These are phyloP conservation scores for Plusia festucae DNA, from an alignment of 2,888 invertebrate species.

Conservation along the genomic window DNA sequence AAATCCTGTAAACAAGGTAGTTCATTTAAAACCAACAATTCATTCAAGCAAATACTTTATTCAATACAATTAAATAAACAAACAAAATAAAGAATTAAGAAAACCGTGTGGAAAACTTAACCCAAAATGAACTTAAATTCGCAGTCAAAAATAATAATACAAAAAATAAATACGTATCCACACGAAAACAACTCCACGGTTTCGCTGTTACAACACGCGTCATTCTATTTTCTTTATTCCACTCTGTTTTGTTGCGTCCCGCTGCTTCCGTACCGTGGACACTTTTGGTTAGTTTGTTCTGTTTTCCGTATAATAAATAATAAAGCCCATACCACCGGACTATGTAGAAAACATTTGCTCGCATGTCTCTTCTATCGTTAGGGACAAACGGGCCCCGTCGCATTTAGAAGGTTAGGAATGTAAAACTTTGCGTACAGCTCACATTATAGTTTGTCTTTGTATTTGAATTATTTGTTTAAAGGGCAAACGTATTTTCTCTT, in stretches of 20 bases:
- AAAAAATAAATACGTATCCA: constrained; percentile 32
- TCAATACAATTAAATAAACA: no score
- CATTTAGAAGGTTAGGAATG: constrained; percentile 57
- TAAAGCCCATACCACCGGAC: constrained; percentile 75
- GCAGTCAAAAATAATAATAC: constrained; percentile 5
- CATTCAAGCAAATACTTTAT: not conserved
- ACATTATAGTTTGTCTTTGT: constrained; percentile 27
- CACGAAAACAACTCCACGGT: constrained; percentile 65
- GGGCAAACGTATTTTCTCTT: constrained; percentile 2
- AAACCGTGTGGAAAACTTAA: not conserved
- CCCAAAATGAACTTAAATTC: not conserved
- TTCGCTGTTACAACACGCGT: constrained; percentile 75
- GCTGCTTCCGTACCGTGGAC: constrained; percentile 86
- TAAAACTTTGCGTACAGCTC: constrained; percentile 46
- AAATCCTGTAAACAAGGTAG: constrained; percentile 24
- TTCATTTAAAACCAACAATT: not conserved
- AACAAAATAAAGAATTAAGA: not conserved
- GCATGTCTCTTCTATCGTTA: constrained; percentile 55
- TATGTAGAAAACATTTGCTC: constrained; percentile 53
- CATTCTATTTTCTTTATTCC: constrained; percentile 84
- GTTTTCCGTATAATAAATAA: constrained; percentile 88
- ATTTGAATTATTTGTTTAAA: not conserved
- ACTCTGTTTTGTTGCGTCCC: constrained; percentile 83
- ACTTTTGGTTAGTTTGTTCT: constrained; percentile 88
- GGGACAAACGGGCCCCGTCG: constrained; percentile 42